These are phyloP conservation scores for Ligdia adustata DNA, from an alignment of 2,888 invertebrate species.

Conservation along the genomic window DNA sequence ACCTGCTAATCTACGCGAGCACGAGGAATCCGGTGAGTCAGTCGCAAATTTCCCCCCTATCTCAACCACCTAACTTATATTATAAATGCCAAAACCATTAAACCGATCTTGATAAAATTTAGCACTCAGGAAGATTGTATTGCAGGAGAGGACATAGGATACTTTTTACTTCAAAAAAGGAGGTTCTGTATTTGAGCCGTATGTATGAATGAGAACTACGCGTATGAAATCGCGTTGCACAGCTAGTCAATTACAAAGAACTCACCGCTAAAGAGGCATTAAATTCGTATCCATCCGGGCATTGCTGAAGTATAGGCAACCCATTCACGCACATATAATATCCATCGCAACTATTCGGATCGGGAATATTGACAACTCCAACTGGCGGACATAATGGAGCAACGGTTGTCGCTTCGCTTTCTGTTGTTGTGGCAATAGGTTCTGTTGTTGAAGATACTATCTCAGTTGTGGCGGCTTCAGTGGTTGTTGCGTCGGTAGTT, in stretches of 20 bases:
- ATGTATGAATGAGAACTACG: too few species aligned
- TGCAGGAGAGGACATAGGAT: too few species aligned
- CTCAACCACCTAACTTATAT: too few species aligned
- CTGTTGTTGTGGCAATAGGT: conserved; percentile 6
- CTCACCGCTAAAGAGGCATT: conserved; percentile 37
- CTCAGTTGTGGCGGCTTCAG: conserved; percentile 1
- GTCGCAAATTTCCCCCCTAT: too few species aligned
- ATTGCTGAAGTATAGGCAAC: conserved; percentile 37
- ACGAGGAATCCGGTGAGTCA: too few species aligned
- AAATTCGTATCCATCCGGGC: conserved; percentile 46
- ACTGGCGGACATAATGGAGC: conserved; percentile 39
- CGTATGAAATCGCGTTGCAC: neutral
- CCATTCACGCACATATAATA: conserved; percentile 49
- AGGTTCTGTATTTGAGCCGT: too few species aligned
- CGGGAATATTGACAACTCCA: conserved; percentile 42
- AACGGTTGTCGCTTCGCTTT: conserved; percentile 8
- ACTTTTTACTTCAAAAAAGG: too few species aligned
- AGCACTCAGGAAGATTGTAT: too few species aligned
- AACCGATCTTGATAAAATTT: too few species aligned
- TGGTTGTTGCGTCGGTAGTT: neutral
- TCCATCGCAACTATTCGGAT: conserved; percentile 44
- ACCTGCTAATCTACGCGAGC: too few species aligned
- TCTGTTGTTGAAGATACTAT: neutral
- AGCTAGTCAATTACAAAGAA: neutral
- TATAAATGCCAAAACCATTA: too few species aligned